Conservation (phyloP, 2,888 invertebrate genomes). For the Cancer borealis region DNA sequence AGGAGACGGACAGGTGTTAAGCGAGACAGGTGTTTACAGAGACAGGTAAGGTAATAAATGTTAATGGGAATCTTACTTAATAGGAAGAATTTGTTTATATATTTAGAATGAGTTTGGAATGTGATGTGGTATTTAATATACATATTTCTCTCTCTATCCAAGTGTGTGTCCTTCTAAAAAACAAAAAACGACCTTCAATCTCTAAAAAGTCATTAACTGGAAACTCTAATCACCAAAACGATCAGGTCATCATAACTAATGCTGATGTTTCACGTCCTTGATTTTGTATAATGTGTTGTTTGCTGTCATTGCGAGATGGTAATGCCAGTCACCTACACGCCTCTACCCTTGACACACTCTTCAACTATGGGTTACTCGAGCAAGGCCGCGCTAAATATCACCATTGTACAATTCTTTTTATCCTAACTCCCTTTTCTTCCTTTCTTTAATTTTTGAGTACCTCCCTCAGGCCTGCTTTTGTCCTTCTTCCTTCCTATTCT, state of each 20-base stretch:
- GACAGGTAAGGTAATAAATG: background rate
- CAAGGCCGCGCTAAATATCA: background rate
- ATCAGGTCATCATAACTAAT: background rate
- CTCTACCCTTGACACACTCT: background rate
- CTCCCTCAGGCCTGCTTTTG: slow-evolving; percentile 14
- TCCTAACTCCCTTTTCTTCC: background rate
- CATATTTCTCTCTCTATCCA: no score
- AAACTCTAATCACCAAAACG: no score
- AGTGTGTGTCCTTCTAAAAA: no score
- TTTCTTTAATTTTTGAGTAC: background rate
- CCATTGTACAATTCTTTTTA: background rate
- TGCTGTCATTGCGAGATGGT: background rate
- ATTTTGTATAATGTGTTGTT: background rate
- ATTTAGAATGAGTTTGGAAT: no score
- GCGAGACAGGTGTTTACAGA: background rate
- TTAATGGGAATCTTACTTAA: no score
- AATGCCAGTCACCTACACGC: background rate
- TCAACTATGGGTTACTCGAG: background rate
- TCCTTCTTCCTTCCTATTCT: background rate
- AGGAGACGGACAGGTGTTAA: background rate
- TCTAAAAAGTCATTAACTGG: no score
- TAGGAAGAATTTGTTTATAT: no score
- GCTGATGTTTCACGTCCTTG: background rate
- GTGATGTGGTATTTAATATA: no score
- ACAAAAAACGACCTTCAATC: no score